Conservation (phyloP, 2,797 vertebrate species). For the Acomys russatus region DNA sequence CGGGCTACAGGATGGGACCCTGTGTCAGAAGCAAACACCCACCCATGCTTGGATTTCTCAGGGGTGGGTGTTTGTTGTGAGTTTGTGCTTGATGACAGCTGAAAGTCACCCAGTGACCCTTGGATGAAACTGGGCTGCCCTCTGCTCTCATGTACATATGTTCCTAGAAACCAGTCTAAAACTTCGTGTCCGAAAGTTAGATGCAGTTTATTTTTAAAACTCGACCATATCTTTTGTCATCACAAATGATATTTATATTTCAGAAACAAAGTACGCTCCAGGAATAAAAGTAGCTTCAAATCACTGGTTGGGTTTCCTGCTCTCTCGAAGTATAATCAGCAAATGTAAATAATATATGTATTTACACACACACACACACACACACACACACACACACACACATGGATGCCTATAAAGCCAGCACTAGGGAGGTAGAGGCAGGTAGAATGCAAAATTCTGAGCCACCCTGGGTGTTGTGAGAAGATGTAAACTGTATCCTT, state of each 20-base stretch:
- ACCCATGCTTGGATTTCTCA: background rate
- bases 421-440: background rate
- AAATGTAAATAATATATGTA: background rate
- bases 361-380: background rate
- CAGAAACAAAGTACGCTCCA: background rate
- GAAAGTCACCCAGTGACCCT: background rate
- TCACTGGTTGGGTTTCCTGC: background rate
- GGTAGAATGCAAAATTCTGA: background rate
- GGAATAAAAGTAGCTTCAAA: background rate
- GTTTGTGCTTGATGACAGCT: background rate
- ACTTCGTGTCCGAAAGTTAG: background rate
- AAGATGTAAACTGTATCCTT: background rate
- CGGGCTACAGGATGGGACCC: background rate
- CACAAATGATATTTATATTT: background rate
- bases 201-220: slow-evolving; percentile 26
- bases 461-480: background rate
- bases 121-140: background rate
- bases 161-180: background rate
- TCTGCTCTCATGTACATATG: background rate
- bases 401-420: background rate
- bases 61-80: background rate
- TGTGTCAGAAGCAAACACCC: background rate
- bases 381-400: background rate
- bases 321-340: background rate
- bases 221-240: slow-evolving; percentile 7